Conservation (phyloP, 2,797 vertebrate genomes). For the Chromobotia macracanthus region DNA sequence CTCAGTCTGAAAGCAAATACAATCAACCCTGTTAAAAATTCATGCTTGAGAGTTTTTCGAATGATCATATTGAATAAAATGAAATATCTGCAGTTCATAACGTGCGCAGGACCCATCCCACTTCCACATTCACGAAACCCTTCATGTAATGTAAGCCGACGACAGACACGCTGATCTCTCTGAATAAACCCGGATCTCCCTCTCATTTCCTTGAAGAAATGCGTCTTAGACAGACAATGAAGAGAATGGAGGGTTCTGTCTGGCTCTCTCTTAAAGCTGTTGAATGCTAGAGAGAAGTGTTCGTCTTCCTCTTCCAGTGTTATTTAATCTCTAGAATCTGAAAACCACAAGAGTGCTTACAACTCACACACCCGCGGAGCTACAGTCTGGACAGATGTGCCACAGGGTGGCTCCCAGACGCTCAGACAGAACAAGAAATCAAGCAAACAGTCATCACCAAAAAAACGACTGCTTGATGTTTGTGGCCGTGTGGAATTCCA, state of each 20-base stretch:
- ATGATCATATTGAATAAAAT: conserved; percentile 25
- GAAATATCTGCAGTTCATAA: conserved; percentile 36
- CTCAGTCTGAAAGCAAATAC: neutral
- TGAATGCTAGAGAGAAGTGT: conserved; percentile 38
- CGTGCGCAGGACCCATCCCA: conserved; percentile 9
- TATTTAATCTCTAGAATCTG: conserved; percentile 56
- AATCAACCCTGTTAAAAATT: conserved; percentile 27
- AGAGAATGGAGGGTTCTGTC: conserved; percentile 35
- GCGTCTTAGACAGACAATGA: conserved; percentile 40
- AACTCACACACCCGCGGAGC: conserved; percentile 19
- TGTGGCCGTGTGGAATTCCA: conserved; percentile 51
- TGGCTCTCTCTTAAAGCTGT: conserved; percentile 25
- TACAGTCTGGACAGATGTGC: conserved; percentile 42
- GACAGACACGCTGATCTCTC: conserved; percentile 59
- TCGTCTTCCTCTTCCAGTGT: conserved; percentile 55
- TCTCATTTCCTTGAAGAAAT: conserved; percentile 46
- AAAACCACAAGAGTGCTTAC: conserved; percentile 38
- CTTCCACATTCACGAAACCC: conserved; percentile 32
- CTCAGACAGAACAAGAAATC: conserved; percentile 20
- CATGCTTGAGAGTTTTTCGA: conserved; percentile 2
- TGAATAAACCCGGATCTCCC: conserved; percentile 41
- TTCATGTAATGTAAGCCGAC: conserved; percentile 55
- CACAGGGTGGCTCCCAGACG: conserved; percentile 49
- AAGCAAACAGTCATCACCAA: conserved; percentile 6
- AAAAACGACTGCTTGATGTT: conserved; percentile 33